These are phyloP conservation scores for Pseudanteris insignis DNA, from an alignment of 2,888 invertebrate genomes.

Conservation along the genomic window DNA sequence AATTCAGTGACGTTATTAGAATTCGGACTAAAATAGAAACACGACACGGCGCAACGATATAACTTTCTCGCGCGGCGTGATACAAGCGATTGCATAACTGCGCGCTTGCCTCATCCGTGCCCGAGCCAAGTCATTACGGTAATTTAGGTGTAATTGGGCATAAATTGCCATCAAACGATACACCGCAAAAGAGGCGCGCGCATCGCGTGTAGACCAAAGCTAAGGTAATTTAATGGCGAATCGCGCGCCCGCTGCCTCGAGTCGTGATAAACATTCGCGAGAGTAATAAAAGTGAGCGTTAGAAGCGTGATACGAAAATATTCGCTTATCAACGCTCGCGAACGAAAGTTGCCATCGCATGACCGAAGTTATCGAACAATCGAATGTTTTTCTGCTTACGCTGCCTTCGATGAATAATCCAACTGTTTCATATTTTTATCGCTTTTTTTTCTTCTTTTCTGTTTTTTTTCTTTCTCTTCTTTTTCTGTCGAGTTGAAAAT, in stretches of 20 bases:
- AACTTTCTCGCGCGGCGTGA: constrained; percentile 45
- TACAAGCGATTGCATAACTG: constrained; percentile 51
- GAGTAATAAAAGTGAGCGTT: too few species aligned
- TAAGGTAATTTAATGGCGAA: constrained; percentile 22
- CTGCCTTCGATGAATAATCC: too few species aligned
- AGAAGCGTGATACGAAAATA: too few species aligned
- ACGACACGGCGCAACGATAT: constrained; percentile 19
- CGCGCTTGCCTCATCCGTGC: constrained; percentile 49
- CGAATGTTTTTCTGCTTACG: too few species aligned
- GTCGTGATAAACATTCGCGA: constrained; percentile 3
- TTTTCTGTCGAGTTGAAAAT: too few species aligned
- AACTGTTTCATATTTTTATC: too few species aligned
- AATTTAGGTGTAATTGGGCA: constrained; percentile 56
- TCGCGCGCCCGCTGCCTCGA: constrained; percentile 2
- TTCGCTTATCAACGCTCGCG: too few species aligned
- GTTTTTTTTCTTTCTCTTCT: too few species aligned
- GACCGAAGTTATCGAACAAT: too few species aligned
- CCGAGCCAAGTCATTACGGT: constrained; percentile 52
- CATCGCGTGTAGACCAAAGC: constrained; percentile 25
- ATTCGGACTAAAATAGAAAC: constrained; percentile 39
- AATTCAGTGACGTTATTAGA: constrained; percentile 27
- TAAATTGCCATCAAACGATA: constrained; percentile 48
- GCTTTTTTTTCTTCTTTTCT: too few species aligned
- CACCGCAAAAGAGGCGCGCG: constrained; percentile 26
- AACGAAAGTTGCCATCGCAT: too few species aligned